These are phyloP conservation scores for Marisa cornuarietis DNA, from an alignment of 1,140 invertebrate species.

Conservation along the genomic window DNA sequence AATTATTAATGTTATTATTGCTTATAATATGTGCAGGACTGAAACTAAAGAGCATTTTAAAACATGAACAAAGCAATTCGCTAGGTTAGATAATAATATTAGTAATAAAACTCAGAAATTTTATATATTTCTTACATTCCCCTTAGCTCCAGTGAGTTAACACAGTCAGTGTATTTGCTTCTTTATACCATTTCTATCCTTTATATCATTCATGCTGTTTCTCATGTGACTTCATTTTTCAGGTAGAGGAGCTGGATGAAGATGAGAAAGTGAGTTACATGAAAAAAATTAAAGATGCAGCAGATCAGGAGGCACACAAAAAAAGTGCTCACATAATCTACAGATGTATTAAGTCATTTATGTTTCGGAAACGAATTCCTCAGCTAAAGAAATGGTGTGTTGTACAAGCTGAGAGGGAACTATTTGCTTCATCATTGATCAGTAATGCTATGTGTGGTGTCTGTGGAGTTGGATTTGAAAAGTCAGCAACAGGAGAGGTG, in stretches of 20 bases:
- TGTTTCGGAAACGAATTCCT: slow-evolving; percentile 14
- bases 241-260: slow-evolving; percentile 23
- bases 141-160: too few relatives aligned
- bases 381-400: slow-evolving; percentile 1
- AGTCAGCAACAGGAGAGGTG: slow-evolving; percentile 6
- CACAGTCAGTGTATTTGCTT: too few relatives aligned
- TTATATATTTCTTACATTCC: too few relatives aligned
- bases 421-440: slow-evolving; percentile 28
- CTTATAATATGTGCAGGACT: background rate
- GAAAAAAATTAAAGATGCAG: slow-evolving; percentile 25
- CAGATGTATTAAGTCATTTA: slow-evolving; percentile 20
- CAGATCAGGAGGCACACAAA: slow-evolving; percentile 25
- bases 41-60: too few relatives aligned
- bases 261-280: slow-evolving; percentile 35
- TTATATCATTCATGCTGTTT: too few relatives aligned
- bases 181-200: too few relatives aligned
- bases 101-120: too few relatives aligned
- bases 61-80: too few relatives aligned
- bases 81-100: too few relatives aligned
- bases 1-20: background rate
- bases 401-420: slow-evolving; percentile 16
- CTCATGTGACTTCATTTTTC: slow-evolving; percentile 13
- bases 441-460: slow-evolving; percentile 35
- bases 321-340: slow-evolving; percentile 26
- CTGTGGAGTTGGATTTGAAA: slow-evolving; percentile 29